A percentile compares a stretch with the other conserved stretches of the same genome.
Conservation (phyloP, 2,888 invertebrate genomes). For the Caenorhabditis sp. region DNA sequence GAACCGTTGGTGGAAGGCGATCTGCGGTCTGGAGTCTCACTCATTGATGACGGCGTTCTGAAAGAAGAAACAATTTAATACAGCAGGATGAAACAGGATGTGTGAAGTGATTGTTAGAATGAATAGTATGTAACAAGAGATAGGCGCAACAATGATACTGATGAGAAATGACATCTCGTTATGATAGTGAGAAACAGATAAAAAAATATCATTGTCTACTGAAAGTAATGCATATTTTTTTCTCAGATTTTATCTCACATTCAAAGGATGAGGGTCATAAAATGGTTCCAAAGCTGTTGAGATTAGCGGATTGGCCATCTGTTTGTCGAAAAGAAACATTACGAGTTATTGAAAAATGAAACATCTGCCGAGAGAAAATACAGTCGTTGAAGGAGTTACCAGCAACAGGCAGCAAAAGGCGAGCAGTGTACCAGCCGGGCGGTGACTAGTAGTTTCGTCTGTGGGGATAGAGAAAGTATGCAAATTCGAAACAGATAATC, state of each 20-base stretch:
- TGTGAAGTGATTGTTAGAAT: not conserved
- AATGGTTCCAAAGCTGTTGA: no score
- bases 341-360: not conserved
- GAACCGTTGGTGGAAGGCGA: conserved; percentile 45
- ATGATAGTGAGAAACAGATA: conserved; percentile 44
- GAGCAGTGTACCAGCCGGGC: conserved; percentile 9
- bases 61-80: not conserved
- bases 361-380: conserved; percentile 32
- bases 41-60: conserved; percentile 68
- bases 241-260: no score
- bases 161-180: conserved; percentile 35
- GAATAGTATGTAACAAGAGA: not conserved
- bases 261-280: not conserved
- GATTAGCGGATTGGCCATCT: no score
- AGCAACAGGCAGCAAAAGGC: conserved; percentile 2
- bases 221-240: no score
- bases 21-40: conserved; percentile 63
- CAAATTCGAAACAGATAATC: conserved; percentile 52
- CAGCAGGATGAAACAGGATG: not conserved
- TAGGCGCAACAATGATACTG: conserved; percentile 38
- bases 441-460: conserved; percentile 16
- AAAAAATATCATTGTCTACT: conserved; percentile 19
- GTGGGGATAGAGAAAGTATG: conserved; percentile 39
- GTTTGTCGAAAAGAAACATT: not conserved
- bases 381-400: conserved; percentile 13